Conservation (phyloP, 2,797 vertebrate species). For the Pempheris klunzingeri region DNA sequence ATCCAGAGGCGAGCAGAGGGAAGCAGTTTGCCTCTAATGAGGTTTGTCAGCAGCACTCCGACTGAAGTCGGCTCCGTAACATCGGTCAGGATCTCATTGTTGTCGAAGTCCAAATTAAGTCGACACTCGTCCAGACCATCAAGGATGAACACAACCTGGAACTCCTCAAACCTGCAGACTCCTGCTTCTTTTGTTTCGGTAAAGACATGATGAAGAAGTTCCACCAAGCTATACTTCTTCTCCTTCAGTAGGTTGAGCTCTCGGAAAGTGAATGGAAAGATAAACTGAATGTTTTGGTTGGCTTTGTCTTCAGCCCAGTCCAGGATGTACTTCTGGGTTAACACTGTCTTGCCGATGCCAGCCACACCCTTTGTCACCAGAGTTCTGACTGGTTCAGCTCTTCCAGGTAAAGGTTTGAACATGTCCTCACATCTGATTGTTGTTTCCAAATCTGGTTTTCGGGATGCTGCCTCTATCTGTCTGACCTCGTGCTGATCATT, state of each 20-base stretch:
- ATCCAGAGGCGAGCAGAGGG: conserved; percentile 53
- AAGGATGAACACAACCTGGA: conserved; percentile 48
- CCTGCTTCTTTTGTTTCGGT: conserved; percentile 51
- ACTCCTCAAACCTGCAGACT: conserved; percentile 47
- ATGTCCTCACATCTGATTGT: conserved; percentile 36
- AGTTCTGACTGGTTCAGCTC: conserved; percentile 35
- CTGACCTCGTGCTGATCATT: conserved; percentile 36
- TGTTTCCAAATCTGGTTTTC: conserved; percentile 5
- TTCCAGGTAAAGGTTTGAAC: conserved; percentile 31
- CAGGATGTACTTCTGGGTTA: conserved; percentile 55
- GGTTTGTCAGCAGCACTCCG: conserved; percentile 39
- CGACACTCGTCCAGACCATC: conserved; percentile 40
- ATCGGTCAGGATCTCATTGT: conserved; percentile 36
- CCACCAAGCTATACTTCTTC: conserved; percentile 46
- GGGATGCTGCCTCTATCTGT: conserved; percentile 36
- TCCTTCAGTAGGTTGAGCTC: conserved; percentile 52
- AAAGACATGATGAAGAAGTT: conserved; percentile 51
- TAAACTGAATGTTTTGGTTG: conserved; percentile 35
- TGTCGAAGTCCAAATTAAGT: conserved; percentile 40
- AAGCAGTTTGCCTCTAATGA: conserved; percentile 57
- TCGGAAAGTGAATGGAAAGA: conserved; percentile 56
- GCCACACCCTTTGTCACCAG: conserved; percentile 58
- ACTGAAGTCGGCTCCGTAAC: conserved; percentile 22
- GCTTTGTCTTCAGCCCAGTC: conserved; percentile 63
- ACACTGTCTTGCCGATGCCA: conserved; percentile 54